Conservation (phyloP, 2,113 vertebrate genomes). For the Jaculus jaculus region DNA sequence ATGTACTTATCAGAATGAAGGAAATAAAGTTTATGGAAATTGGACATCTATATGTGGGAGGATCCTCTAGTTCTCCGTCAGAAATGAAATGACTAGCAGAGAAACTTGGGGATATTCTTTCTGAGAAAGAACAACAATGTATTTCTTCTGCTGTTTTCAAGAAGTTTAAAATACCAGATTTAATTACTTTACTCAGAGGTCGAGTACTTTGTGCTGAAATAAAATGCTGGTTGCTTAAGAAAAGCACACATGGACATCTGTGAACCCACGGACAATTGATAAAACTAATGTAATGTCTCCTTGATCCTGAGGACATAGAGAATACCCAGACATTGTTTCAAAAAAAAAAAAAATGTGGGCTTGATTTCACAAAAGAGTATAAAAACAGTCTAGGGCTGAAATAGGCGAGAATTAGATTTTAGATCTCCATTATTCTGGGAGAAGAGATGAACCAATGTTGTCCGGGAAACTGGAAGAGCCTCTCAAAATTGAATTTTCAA, state of each 20-base stretch:
- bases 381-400: constrained; percentile 60
- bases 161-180: background rate
- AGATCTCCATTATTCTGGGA: constrained; percentile 62
- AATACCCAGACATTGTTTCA: background rate
- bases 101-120: constrained; percentile 12
- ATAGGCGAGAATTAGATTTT: constrained; percentile 69
- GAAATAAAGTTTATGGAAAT: background rate
- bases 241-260: background rate
- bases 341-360: background rate
- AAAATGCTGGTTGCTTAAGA: constrained; percentile 46
- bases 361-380: constrained; percentile 60
- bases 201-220: constrained; percentile 41
- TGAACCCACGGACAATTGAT: constrained; percentile 34
- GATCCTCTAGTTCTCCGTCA: constrained; percentile 34
- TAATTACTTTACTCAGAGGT: constrained; percentile 59
- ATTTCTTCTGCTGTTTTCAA: constrained; percentile 20
- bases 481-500: constrained; percentile 68
- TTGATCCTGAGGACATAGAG: constrained; percentile 32
- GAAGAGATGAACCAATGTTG: constrained; percentile 64
- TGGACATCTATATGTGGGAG: background rate
- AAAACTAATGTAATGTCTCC: constrained; percentile 61
- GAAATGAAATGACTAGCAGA: constrained; percentile 48
- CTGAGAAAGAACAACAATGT: background rate
- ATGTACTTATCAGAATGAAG: background rate
- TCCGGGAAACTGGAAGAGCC: constrained; percentile 74